Evolutionary conservation across 2,797 vertebrate genomes (phyloP).

Genomic region (Columba guinea): DNA sequence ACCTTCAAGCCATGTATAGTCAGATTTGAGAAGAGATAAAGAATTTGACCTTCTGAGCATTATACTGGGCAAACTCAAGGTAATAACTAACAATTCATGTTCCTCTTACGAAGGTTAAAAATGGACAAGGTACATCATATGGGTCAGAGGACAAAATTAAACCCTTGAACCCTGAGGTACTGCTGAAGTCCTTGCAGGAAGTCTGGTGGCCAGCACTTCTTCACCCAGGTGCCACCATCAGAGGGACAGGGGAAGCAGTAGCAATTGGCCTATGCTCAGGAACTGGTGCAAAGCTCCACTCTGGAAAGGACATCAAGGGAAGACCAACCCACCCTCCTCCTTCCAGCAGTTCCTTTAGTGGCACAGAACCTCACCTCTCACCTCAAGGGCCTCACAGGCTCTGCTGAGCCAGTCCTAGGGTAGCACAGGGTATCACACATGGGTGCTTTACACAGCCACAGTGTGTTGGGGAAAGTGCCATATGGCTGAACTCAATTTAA

Average conservation of each 20-base stretch:
- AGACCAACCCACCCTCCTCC: background rate
- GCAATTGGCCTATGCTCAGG: background rate
- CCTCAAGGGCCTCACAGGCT: accelerated
- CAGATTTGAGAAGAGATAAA: background rate
- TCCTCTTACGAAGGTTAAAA: background rate
- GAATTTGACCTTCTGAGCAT: background rate
- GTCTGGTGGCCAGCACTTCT: background rate
- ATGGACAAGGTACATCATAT: accelerated
- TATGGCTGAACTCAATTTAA: background rate
- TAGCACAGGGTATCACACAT: background rate
- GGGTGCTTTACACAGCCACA: background rate
- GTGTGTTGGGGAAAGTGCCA: accelerated
- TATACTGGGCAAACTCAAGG: background rate
- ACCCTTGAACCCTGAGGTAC: background rate
- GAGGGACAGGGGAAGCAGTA: background rate
- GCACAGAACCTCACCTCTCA: background rate
- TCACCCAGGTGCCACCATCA: background rate
- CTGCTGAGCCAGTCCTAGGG: background rate
- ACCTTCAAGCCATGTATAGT: background rate
- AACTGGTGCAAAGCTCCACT: background rate
- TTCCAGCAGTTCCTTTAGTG: background rate
- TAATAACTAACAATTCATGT: background rate
- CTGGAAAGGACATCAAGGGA: background rate
- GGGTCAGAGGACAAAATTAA: background rate
- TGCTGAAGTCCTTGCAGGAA: background rate